Percentiles rank a stretch among this genome's conserved stretches.
Evolutionary conservation across 2,888 invertebrate genomes (phyloP).

Genomic region (Emmelina monodactyla): DNA sequence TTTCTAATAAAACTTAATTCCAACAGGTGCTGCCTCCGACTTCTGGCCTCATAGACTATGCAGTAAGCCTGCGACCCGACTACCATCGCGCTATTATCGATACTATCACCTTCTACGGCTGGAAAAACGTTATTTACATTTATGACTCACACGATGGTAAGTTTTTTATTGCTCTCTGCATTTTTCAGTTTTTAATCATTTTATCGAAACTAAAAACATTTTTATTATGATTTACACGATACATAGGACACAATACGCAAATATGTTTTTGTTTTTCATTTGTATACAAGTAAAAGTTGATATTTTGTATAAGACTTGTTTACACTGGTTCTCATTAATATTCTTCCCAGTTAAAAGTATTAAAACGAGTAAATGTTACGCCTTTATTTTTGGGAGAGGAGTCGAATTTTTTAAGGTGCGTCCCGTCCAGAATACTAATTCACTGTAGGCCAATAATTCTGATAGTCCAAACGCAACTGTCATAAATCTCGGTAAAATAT

Average conservation of each 20-base stretch:
- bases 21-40: slow-evolving; percentile 83
- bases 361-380: slow-evolving; percentile 32
- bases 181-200: no score
- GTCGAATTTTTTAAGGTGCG: slow-evolving; percentile 26
- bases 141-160: slow-evolving; percentile 92
- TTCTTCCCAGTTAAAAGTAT: slow-evolving; percentile 25
- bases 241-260: no score
- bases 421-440: slow-evolving; percentile 33
- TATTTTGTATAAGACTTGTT: slow-evolving; percentile 2
- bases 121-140: slow-evolving; percentile 88
- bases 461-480: no score
- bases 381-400: slow-evolving; percentile 31
- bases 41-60: slow-evolving; percentile 88
- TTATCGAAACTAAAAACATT: no score
- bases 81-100: slow-evolving; percentile 96
- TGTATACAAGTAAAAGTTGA: not conserved
- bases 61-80: slow-evolving; percentile 93
- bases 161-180: no score
- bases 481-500: no score
- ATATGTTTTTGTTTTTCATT: not conserved
- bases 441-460: slow-evolving; percentile 11
- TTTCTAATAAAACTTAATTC: no score
- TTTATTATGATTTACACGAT: no score
- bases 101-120: slow-evolving; percentile 90
- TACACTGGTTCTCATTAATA: slow-evolving; percentile 23